phyloP scores from a whole-genome alignment of 35 echinoderm and acorn worm species.

The Ptychodera flava region DNA sequence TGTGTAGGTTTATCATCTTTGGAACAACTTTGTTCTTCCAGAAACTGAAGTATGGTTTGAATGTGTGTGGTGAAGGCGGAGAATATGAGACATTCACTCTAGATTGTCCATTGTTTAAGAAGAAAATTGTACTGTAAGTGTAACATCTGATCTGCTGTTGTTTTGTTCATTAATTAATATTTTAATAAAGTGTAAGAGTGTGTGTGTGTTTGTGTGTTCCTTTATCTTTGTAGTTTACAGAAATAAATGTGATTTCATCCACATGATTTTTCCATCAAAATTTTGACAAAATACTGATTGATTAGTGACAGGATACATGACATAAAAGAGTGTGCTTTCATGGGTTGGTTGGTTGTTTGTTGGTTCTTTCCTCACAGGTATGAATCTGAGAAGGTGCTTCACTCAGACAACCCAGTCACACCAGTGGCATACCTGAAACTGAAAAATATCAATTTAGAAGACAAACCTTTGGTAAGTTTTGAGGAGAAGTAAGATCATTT shows the following conservation, averaged over 20 bases:
- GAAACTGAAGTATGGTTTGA: conserved; percentile 90
- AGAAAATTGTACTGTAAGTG: conserved; percentile 82
- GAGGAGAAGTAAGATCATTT: too few species aligned
- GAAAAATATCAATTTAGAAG: conserved; percentile 66
- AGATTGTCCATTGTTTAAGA: conserved; percentile 90
- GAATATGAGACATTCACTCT: conserved; percentile 96
- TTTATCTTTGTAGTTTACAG: neutral
- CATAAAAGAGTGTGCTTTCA: too few species aligned
- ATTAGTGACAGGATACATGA: too few species aligned
- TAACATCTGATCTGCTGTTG: too few species aligned
- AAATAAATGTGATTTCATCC: too few species aligned
- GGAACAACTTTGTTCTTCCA: conserved; percentile 32
- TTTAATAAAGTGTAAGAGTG: too few species aligned
- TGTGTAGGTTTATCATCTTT: too few species aligned
- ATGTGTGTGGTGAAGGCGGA: conserved; percentile 95
- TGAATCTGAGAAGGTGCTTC: conserved; percentile 38
- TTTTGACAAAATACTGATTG: too few species aligned
- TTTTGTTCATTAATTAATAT: too few species aligned
- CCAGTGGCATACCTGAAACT: conserved; percentile 70
- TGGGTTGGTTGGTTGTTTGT: too few species aligned
- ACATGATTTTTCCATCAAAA: too few species aligned
- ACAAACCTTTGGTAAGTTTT: conserved; percentile 67
- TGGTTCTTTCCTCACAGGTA: too few species aligned
- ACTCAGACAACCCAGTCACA: conserved; percentile 66
- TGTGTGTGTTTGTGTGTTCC: neutral